These are phyloP conservation scores for Hyperoplus lanceolatus DNA, from an alignment of 2,797 vertebrate species.

Conservation along the genomic window DNA sequence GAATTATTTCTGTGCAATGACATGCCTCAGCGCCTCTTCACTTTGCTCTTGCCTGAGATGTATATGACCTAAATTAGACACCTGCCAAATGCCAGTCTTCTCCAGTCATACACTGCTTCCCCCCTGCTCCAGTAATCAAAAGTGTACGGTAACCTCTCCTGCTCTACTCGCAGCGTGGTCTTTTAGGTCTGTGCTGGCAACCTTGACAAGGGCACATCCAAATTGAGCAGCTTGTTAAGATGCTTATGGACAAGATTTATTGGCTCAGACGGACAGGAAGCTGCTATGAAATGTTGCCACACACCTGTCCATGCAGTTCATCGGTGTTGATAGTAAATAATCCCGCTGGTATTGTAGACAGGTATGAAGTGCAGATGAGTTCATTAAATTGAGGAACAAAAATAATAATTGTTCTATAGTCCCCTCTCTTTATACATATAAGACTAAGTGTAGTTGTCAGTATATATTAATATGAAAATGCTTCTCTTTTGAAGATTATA, in stretches of 20 bases:
- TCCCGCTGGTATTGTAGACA: constrained; percentile 36
- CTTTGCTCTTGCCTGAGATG: constrained; percentile 75
- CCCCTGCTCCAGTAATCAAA: constrained; percentile 67
- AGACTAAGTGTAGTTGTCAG: constrained; percentile 50
- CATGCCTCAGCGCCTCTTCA: constrained; percentile 77
- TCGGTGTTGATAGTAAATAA: constrained; percentile 57
- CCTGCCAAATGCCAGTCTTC: constrained; percentile 71
- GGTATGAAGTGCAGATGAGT: constrained; percentile 27
- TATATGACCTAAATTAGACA: constrained; percentile 74
- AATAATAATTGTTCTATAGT: constrained; percentile 10
- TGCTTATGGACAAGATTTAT: constrained; percentile 53
- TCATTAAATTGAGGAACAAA: constrained; percentile 18
- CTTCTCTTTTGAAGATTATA: constrained; percentile 71
- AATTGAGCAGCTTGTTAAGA: constrained; percentile 72
- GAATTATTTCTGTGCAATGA: constrained; percentile 82
- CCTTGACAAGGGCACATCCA: constrained; percentile 73
- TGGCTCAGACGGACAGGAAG: constrained; percentile 39
- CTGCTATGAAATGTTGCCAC: constrained; percentile 53
- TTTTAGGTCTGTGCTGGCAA: constrained; percentile 52
- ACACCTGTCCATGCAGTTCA: constrained; percentile 60
- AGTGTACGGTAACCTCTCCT: constrained; percentile 61
- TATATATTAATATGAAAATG: constrained; percentile 64
- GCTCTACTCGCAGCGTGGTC: constrained; percentile 34
- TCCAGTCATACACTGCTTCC: constrained; percentile 53
- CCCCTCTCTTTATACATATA: constrained; percentile 30